Base-by-base conservation (phyloP, 2,888 invertebrate genomes). In the Sphaerophoria rueppellii region DNA sequence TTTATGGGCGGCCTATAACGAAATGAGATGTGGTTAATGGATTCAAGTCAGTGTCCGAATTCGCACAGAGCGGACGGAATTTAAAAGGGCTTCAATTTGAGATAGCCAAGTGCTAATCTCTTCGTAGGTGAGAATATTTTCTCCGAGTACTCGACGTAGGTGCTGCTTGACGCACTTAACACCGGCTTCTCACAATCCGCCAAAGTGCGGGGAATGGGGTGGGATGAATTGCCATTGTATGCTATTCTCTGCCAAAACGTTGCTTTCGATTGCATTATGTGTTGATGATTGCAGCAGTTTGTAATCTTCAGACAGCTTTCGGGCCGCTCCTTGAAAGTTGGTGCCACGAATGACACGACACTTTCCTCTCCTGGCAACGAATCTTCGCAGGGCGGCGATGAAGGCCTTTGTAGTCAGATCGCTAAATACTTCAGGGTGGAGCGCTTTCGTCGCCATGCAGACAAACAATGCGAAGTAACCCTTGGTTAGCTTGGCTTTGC, bases 1-100 rank as follows among this genome's bases (percentile, higher is more conserved):
- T 57, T 7, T 48, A 58, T 14, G 70, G 57, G 34, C 57, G 43
- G 4, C 57, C 58, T 58, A 61, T 24, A 76, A 79, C 4, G 46
- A 81, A 77, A 43, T 78, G 71, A n/a, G 86, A 72, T 2, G 77
- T 69, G 9, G 72, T 82, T 24, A 77, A 3, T 48, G 77, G 50
- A 14, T 54, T 50, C 6, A 73, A 40, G 46, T 87, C 81, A 4
- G 73, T 43, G 35, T 87, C 86, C 9, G 72, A 69, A 0, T 67
- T 50, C 6, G 24, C 43, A 16, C 77, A 81, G 24, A 83, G 37
- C 2, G 83, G 83, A 11, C 73, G 24, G 76, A 76, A 50, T 85
- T 85, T 6, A 81, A 32, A 1, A 74, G 50, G 14, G 77, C 74
- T n/a, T n/a, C n/a, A n/a, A n/a, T n/a, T n/a, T n/a, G n/a, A n/a